Conservation (phyloP, 2,888 invertebrate species). For the Dione vanillae region DNA sequence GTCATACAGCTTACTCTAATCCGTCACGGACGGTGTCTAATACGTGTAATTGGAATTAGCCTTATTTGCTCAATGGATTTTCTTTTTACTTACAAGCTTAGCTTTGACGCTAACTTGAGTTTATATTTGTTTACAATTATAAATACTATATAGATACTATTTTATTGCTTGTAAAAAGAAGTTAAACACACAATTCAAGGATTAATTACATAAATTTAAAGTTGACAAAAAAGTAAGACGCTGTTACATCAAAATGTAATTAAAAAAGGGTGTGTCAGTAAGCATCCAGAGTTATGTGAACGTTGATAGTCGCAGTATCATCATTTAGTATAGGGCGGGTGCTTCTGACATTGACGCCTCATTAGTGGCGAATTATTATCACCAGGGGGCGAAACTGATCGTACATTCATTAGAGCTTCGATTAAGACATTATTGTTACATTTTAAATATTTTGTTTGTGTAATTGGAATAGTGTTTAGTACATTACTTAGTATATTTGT, state of each 20-base stretch:
- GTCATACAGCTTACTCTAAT: constrained; percentile 43
- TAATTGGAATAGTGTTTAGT: background rate
- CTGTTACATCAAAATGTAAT: constrained; percentile 17
- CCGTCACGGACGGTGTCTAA: constrained; percentile 60
- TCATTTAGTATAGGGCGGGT: constrained; percentile 53
- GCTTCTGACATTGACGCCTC: constrained; percentile 70
- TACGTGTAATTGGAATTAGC: constrained; percentile 81
- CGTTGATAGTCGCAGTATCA: constrained; percentile 45
- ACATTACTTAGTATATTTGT: no score
- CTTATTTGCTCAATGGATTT: constrained; percentile 76
- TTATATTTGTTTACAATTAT: constrained; percentile 14
- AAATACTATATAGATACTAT: background rate
- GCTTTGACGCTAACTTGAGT: constrained; percentile 49
- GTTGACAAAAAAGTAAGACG: background rate
- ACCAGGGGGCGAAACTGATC: constrained; percentile 44
- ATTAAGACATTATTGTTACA: constrained; percentile 34
- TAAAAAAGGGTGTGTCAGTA: constrained; percentile 46
- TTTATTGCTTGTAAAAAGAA: background rate
- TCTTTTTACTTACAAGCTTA: constrained; percentile 60
- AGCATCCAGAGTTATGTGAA: constrained; percentile 35
- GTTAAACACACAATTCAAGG: background rate
- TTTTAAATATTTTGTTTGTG: background rate
- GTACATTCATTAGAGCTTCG: constrained; percentile 39
- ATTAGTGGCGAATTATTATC: constrained; percentile 62
- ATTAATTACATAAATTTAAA: background rate